Base-by-base conservation (phyloP, 2,888 invertebrate genomes). In the Dromius quadrimaculatus region DNA sequence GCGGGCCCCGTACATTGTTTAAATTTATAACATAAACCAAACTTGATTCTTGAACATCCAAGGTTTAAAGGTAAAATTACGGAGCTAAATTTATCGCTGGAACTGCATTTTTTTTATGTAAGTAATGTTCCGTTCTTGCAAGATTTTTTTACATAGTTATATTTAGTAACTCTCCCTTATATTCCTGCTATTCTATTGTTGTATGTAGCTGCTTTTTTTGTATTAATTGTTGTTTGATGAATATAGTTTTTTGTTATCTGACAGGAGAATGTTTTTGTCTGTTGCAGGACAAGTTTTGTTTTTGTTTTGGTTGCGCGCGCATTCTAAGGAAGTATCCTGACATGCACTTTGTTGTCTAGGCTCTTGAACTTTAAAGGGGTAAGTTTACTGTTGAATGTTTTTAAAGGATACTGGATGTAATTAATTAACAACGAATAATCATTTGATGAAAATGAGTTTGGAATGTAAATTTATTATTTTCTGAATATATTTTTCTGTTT, bases 291-390 rank as follows among this genome's bases (percentile, higher is more conserved):
- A 36, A 36, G 50, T 54, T 54, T 54, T 54, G 50, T 28, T 54
- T 54, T 54, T 54, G 50, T 54, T 54, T 54, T 54, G 50, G 28
- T 11, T 54, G 50, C 50, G 50, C 28, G 50, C 50, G 50, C 50
- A 54, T 1, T 15, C 11, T 28, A 54, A 54, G 28, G 50, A 54
- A 6, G 47, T 22, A 23, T 28, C 8, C 28, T 28, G 28, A 28
- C 50, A 15, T 54, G 47, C 11, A 20, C 28, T n/a, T n/a, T n/a
- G 11, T 15, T 19, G 50, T 54, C 50, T 28, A 15, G 50, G 50
- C 23, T 54, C 50, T 54, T 54, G 50, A 54, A 54, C 50, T 54
- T 8, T 54, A 28, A 47, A 15, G 6, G 50, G 50, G 50, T 54
- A 28, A 54, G 50, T 54, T 54, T 54, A 11, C 15, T 28, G 23